phyloP scores from a whole-genome alignment of 2,888 invertebrate species.

The Drosophila bunnanda region DNA sequence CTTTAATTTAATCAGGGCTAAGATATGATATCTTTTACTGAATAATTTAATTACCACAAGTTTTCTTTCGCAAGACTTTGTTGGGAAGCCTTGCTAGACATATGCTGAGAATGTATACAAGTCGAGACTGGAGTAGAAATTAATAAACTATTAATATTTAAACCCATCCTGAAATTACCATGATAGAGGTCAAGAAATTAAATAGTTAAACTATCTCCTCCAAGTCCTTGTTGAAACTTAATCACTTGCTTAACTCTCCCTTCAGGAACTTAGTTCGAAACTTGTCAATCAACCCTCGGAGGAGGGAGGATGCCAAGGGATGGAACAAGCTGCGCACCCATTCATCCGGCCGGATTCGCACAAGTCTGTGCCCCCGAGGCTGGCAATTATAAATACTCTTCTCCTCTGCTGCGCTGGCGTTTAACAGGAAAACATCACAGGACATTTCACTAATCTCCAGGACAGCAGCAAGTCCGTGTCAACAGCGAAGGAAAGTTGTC shows the following conservation, averaged over 20 bases:
- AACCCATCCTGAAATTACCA: not conserved
- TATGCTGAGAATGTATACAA: too few species aligned
- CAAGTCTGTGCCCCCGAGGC: slow-evolving; percentile 39
- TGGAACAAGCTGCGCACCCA: slow-evolving; percentile 4
- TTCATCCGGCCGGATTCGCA: slow-evolving; percentile 38
- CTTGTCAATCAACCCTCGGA: slow-evolving; percentile 22
- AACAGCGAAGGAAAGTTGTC: slow-evolving; percentile 29
- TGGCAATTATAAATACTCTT: slow-evolving; percentile 63
- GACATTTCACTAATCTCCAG: slow-evolving; percentile 56
- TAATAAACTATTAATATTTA: too few species aligned
- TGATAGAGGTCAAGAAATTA: not conserved
- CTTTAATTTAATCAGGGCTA: slow-evolving; percentile 12
- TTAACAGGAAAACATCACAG: slow-evolving; percentile 61
- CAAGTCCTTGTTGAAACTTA: not conserved
- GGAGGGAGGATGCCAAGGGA: not conserved
- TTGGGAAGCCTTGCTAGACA: not conserved
- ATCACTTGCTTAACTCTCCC: not conserved
- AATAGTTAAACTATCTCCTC: not conserved
- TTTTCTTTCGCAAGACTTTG: not conserved
- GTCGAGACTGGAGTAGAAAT: too few species aligned
- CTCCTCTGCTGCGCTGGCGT: slow-evolving; percentile 26
- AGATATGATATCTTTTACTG: slow-evolving; percentile 3
- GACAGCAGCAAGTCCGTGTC: slow-evolving; percentile 39
- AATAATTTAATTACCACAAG: not conserved
- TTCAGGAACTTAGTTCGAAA: slow-evolving; percentile 7